These are phyloP conservation scores for Scaptomyza hsui DNA, from an alignment of 1,140 invertebrate genomes.

Conservation along the genomic window DNA sequence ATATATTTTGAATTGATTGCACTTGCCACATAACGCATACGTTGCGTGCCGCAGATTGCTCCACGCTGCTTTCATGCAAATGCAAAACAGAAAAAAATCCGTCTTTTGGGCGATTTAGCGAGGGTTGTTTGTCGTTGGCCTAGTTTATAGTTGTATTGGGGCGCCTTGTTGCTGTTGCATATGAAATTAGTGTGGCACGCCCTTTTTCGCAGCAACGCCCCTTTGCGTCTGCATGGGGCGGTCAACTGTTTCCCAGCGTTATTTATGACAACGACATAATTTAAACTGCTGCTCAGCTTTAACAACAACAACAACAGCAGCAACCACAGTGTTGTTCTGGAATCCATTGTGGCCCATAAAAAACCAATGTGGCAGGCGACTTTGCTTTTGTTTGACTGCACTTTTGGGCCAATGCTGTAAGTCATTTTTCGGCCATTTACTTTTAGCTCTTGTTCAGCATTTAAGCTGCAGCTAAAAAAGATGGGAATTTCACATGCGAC, in stretches of 20 bases:
- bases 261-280: constrained; percentile 71
- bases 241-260: constrained; percentile 57
- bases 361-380: constrained; percentile 34
- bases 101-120: not conserved
- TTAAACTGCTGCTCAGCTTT: constrained; percentile 59
- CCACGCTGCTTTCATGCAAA: constrained; percentile 13
- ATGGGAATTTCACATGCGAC: not conserved
- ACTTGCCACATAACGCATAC: constrained; percentile 56
- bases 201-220: constrained; percentile 11
- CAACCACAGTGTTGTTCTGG: constrained; percentile 11
- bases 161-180: constrained; percentile 42
- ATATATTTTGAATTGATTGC: constrained; percentile 10
- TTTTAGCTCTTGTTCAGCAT: not conserved
- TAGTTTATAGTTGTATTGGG: constrained; percentile 38
- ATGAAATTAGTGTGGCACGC: constrained; percentile 54
- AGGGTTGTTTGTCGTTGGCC: constrained; percentile 54
- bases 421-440: constrained; percentile 8
- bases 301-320: constrained; percentile 44
- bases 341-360: constrained; percentile 62
- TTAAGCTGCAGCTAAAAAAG: not conserved
- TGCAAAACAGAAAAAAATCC: not conserved
- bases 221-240: constrained; percentile 31
- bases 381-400: constrained; percentile 26
- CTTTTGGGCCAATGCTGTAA: constrained; percentile 5
- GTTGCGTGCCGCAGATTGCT: constrained; percentile 57